Evolutionary conservation across 2,888 invertebrate species (phyloP).

Genomic region (Caenorhabditis sp.): DNA sequence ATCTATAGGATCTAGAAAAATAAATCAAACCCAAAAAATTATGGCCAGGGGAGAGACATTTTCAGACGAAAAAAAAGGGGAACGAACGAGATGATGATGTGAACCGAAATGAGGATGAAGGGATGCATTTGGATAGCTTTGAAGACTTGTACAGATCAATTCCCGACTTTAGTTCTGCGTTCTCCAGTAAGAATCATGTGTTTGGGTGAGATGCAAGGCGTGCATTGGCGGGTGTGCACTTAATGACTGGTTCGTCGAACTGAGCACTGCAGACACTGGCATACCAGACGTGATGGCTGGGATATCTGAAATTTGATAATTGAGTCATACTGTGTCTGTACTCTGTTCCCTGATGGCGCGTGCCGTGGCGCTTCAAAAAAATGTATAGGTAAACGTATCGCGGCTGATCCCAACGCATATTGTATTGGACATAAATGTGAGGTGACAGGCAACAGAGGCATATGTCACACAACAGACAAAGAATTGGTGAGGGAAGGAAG

Average conservation of each 20-base stretch:
- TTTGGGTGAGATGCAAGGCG: conserved; percentile 52
- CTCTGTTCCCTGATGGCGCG: conserved; percentile 12
- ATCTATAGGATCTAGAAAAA: conserved; percentile 17
- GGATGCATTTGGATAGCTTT: neutral
- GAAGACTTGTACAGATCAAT: neutral
- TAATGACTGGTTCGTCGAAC: conserved; percentile 66
- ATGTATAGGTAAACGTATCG: conserved; percentile 60
- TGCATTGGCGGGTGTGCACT: conserved; percentile 62
- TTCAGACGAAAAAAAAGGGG: conserved; percentile 1
- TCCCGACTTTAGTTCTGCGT: conserved; percentile 6
- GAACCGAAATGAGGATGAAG: conserved; percentile 27
- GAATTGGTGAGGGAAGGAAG: conserved; percentile 55
- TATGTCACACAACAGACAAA: conserved; percentile 68
- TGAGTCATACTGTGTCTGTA: no score
- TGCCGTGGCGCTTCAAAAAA: conserved; percentile 24
- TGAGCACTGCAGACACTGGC: conserved; percentile 75
- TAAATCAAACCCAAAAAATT: conserved; percentile 47
- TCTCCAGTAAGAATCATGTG: conserved; percentile 70
- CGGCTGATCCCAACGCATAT: conserved; percentile 62
- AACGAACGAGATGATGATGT: conserved; percentile 40
- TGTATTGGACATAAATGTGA: conserved; percentile 65
- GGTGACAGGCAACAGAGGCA: conserved; percentile 65
- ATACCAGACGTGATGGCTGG: conserved; percentile 68
- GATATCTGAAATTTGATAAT: conserved; percentile 67
- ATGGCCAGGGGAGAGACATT: conserved; percentile 44